A percentile compares a stretch with the other conserved stretches of the same genome.
Conservation (phyloP, 2,797 vertebrate genomes). For the Denticeps clupeoides region DNA sequence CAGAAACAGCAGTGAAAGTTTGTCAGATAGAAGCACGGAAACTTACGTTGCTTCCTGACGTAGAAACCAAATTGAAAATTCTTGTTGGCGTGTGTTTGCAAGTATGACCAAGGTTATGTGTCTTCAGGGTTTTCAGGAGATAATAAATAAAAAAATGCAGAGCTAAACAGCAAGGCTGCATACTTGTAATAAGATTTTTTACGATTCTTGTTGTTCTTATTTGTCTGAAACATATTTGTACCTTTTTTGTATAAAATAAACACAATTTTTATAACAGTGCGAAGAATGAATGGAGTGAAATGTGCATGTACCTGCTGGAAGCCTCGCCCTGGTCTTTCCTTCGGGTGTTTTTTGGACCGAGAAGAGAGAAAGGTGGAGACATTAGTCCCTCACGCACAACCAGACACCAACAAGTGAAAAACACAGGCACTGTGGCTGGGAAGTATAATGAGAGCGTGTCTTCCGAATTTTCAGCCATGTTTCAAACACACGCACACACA, state of each 20-base stretch:
- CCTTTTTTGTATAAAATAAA: not conserved
- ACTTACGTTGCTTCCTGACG: no score
- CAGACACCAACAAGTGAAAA: slow-evolving; percentile 39
- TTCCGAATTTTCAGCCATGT: slow-evolving; percentile 39
- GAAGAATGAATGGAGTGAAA: slow-evolving; percentile 22
- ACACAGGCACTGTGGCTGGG: slow-evolving; percentile 23
- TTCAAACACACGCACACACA: slow-evolving; percentile 37
- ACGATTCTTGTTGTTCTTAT: no score
- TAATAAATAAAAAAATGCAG: no score
- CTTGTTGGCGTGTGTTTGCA: no score
- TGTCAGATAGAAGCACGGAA: no score
- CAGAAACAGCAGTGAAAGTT: no score
- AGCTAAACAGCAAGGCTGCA: no score
- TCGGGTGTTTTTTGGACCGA: slow-evolving; percentile 62
- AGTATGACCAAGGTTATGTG: no score
- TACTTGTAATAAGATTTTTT: no score
- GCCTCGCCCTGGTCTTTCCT: slow-evolving; percentile 85
- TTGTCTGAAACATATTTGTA: no score
- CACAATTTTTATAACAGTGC: slow-evolving; percentile 5
- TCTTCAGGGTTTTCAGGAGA: no score
- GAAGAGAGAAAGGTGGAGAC: slow-evolving; percentile 61
- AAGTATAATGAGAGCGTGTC: slow-evolving; percentile 28
- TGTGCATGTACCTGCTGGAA: slow-evolving; percentile 53
- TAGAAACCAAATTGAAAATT: no score
- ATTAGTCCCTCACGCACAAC: slow-evolving; percentile 49